These are phyloP conservation scores for Arctia plantaginis DNA, from an alignment of 2,888 invertebrate genomes.

Conservation along the genomic window DNA sequence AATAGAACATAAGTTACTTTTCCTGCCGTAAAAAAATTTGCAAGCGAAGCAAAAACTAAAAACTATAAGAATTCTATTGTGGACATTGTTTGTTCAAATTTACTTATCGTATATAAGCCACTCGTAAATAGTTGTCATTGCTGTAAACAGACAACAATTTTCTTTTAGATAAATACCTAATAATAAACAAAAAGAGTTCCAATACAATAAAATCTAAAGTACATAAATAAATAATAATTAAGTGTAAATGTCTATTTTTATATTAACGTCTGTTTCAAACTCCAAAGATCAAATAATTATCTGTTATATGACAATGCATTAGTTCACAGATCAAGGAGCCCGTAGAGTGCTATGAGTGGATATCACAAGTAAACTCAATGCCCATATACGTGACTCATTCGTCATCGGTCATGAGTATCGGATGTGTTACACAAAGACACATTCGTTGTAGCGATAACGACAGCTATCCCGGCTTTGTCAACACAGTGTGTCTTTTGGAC, in stretches of 20 bases:
- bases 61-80: too few relatives aligned
- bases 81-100: background rate
- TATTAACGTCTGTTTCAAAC: background rate
- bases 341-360: background rate
- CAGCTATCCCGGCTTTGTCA: slow-evolving; percentile 5
- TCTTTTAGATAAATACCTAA: background rate
- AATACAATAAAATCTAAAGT: background rate
- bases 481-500: background rate
- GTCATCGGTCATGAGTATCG: slow-evolving; percentile 10
- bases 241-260: background rate
- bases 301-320: background rate
- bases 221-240: background rate
- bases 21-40: too few relatives aligned
- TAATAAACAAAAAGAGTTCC: background rate
- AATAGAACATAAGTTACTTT: background rate
- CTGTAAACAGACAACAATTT: background rate
- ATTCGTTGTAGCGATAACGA: slow-evolving; percentile 15
- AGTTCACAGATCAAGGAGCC: slow-evolving; percentile 10
- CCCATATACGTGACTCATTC: slow-evolving; percentile 10
- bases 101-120: background rate
- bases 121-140: background rate
- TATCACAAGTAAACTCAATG: slow-evolving; percentile 5
- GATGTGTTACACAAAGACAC: slow-evolving; percentile 14
- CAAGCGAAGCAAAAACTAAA: background rate
- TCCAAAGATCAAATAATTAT: slow-evolving; percentile 11